Conservation (phyloP, 2,113 vertebrate genomes). For the Alethe diademata region DNA sequence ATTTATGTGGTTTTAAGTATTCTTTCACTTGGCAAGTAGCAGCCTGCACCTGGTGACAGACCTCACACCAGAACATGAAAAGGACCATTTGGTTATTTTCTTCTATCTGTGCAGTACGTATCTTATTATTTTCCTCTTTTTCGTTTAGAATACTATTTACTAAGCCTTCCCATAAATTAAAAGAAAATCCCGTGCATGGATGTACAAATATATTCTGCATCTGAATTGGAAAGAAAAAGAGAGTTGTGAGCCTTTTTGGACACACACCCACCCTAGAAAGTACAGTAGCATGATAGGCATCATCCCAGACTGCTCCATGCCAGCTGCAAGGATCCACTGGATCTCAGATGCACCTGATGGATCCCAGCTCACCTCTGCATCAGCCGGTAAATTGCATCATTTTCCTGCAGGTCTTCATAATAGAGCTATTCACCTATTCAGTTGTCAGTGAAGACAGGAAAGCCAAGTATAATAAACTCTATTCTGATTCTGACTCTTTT, state of each 20-base stretch:
- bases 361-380: background rate
- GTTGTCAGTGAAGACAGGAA: background rate
- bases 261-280: fast-evolving
- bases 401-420: background rate
- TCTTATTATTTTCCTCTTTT: background rate
- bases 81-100: background rate
- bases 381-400: background rate
- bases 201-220: background rate
- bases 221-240: background rate
- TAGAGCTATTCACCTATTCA: background rate
- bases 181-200: background rate
- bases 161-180: background rate
- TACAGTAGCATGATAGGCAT: background rate
- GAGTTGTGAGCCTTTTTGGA: background rate
- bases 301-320: background rate
- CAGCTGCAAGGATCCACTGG: background rate
- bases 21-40: background rate
- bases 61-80: background rate
- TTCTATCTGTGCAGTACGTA: background rate
- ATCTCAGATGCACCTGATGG: background rate
- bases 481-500: background rate
- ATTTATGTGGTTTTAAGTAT: background rate
- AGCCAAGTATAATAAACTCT: background rate
- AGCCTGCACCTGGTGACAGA: background rate
- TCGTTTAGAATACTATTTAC: background rate